Evolutionary conservation across 1,140 invertebrate genomes (phyloP), one percentile per base, ranked within the genome.

Genomic region (Sycophaga agraensis): DNA sequence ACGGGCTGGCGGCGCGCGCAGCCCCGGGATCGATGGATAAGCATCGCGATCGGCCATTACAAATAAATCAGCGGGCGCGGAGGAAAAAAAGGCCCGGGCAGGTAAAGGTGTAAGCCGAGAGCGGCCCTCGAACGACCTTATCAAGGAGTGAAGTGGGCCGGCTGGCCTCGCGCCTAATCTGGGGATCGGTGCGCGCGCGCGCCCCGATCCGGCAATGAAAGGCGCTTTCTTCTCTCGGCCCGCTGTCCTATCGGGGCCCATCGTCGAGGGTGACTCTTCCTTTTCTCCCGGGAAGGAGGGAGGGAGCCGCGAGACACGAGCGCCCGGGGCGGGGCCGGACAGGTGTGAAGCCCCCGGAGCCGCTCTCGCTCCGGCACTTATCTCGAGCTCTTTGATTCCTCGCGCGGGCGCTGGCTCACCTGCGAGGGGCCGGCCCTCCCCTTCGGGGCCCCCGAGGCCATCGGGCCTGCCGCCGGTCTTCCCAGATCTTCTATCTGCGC

Each of bases 271-370:
- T 51, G 40, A 59, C 45, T 43, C 48, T 24, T 40, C 37, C 8
- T 31, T 45, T 43, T 28, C 37, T 31, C 24, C 49, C 49, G 17
- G 26, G 21, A 35, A 4, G 22, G 21, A 9, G 16, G 6, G 31
- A 17, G 37, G 0, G 4, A n/a, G 4, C 16, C n/a, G 28, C 16
- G 42, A 42, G 56, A 50, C 56, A 50, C 31, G 21, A 50, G 39
- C 31, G 45, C 22, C 24, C 11, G n/a, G n/a, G n/a, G n/a, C n/a
- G 6, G 6, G 1, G 14, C 5, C 40, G 9, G 54, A 43, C 48
- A 59, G 58, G 58, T 59, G 58, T 51, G 58, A 59, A 59, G 24
- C 42, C 17, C 37, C 46, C 43, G 35, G n/a, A 9, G 40, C 35
- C 34, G 11, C 26, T 34, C 40, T 43, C n/a, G n/a, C 34, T 56